Evolutionary conservation across 1,140 invertebrate genomes (phyloP).

Genomic region (Caenorhabditis elegans): DNA sequence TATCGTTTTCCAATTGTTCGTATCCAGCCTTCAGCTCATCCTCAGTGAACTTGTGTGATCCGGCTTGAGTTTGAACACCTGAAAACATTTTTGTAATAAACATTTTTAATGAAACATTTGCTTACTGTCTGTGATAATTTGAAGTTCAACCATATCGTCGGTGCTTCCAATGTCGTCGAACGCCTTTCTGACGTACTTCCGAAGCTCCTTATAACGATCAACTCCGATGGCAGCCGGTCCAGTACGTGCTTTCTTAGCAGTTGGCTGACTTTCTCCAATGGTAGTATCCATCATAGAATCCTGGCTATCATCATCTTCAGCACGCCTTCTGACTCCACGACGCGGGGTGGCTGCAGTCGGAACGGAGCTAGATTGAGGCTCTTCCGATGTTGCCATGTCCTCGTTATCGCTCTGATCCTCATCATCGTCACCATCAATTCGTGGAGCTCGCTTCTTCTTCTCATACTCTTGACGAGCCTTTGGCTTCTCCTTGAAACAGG

Average conservation of each 20-base stretch:
- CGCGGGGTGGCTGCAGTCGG: background rate
- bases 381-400: background rate
- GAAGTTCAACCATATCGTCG: conserved; percentile 47
- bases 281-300: conserved; percentile 43
- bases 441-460: conserved; percentile 38
- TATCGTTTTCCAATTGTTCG: conserved; percentile 57
- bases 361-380: background rate
- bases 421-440: conserved; percentile 38
- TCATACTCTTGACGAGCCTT: conserved; percentile 46
- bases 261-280: conserved; percentile 4
- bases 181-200: conserved; percentile 56
- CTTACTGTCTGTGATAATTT: conserved; percentile 40
- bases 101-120: background rate
- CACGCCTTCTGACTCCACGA: conserved; percentile 27
- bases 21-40: conserved; percentile 58
- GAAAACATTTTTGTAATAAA: background rate
- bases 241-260: conserved; percentile 36
- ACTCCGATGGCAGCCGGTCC: conserved; percentile 18
- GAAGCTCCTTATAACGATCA: conserved; percentile 58
- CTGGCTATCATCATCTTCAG: background rate
- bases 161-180: conserved; percentile 54
- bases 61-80: conserved; percentile 54
- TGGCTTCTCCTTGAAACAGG: conserved; percentile 84
- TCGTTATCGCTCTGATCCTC: conserved; percentile 50
- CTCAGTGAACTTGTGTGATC: conserved; percentile 52